Conservation (phyloP, 53 echinoderm and acorn worm species). For the Echinarachnius parma region DNA sequence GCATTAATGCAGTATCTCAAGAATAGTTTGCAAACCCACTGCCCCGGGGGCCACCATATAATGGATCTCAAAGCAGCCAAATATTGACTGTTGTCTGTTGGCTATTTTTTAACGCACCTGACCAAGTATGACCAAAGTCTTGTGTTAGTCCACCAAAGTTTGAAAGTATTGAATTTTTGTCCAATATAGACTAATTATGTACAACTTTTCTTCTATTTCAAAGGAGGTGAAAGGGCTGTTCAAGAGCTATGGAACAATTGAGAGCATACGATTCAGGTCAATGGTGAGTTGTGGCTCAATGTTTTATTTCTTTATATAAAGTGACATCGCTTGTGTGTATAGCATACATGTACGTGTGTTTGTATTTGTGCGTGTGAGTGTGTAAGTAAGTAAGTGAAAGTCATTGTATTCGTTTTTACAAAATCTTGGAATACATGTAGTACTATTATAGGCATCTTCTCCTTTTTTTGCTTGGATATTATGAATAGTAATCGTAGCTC, state of each 20-base stretch:
- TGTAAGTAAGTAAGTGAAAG: neutral
- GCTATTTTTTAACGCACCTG: neutral
- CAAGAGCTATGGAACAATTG: constrained; percentile 64
- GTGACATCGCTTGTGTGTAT: neutral
- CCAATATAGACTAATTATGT: too few species aligned
- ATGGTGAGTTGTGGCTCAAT: constrained; percentile 73
- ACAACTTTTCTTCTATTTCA: neutral
- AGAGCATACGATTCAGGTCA: constrained; percentile 72
- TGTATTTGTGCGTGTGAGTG: too few species aligned
- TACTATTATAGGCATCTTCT: too few species aligned
- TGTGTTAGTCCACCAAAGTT: too few species aligned
- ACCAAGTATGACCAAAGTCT: neutral
- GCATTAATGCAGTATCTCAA: too few species aligned
- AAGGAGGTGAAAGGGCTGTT: constrained; percentile 57
- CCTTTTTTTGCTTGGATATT: neutral
- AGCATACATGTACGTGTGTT: constrained; percentile 24
- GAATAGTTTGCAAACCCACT: too few species aligned
- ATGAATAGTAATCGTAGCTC: neutral
- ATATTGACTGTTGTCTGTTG: neutral
- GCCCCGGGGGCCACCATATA: too few species aligned
- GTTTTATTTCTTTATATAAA: too few species aligned
- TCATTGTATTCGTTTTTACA: too few species aligned
- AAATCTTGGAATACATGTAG: too few species aligned
- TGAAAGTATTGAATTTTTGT: too few species aligned
- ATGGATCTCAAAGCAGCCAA: too few species aligned